Evolutionary conservation across 2,797 vertebrate genomes (phyloP).

Genomic region (Columba guinea): DNA sequence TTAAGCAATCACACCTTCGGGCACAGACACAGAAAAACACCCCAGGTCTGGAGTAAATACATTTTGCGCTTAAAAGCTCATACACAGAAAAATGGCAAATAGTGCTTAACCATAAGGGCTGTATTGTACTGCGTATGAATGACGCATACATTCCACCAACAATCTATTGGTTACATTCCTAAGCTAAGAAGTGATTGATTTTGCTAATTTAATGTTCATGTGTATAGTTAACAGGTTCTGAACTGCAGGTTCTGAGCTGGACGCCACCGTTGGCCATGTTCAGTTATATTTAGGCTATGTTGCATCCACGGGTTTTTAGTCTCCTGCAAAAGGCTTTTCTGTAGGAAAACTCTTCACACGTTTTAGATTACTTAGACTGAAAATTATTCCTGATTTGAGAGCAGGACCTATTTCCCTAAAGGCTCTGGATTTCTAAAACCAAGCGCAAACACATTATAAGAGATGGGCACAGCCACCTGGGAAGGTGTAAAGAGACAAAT

Average conservation of each 20-base stretch:
- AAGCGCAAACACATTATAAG: neutral
- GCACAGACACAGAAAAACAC: neutral
- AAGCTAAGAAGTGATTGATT: neutral
- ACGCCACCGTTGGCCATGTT: neutral
- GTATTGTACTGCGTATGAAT: fast-evolving
- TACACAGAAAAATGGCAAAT: neutral
- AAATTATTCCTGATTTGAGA: neutral
- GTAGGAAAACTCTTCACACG: neutral
- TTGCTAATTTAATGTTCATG: neutral
- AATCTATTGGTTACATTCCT: neutral
- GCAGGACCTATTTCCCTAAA: neutral
- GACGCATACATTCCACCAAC: neutral
- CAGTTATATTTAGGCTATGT: neutral
- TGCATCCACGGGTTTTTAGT: neutral
- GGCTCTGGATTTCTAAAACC: neutral
- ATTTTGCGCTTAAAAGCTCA: neutral
- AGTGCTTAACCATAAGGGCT: neutral
- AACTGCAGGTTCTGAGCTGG: neutral
- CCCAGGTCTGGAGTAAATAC: neutral
- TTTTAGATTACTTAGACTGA: neutral
- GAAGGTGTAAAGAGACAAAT: neutral
- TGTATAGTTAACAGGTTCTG: neutral
- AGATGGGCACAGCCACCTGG: neutral
- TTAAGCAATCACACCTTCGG: neutral
- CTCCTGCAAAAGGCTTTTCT: neutral